Percentiles rank a stretch among this genome's conserved stretches.
These are phyloP conservation scores for Arrhamphus sclerolepis DNA, from an alignment of 2,797 vertebrate species.

Conservation along the genomic window DNA sequence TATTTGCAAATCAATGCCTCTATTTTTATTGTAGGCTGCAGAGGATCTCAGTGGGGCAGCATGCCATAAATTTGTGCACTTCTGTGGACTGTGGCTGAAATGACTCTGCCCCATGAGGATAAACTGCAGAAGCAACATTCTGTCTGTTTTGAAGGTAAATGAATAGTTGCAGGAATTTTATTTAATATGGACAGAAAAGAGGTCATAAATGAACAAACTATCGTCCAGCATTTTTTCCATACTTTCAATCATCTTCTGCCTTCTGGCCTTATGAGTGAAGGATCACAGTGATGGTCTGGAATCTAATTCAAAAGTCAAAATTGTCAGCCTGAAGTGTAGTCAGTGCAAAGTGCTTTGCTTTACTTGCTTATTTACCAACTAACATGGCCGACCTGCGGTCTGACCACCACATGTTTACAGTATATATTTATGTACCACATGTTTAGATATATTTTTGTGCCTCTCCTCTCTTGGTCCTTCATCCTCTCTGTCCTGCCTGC, in stretches of 20 bases:
- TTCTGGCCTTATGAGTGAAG: conserved; percentile 41
- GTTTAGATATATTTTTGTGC: too few species aligned
- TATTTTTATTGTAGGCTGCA: conserved; percentile 41
- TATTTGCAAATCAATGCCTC: conserved; percentile 57
- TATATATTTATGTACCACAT: too few species aligned
- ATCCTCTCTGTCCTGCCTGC: too few species aligned
- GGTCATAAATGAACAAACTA: conserved; percentile 20
- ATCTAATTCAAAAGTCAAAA: conserved; percentile 19
- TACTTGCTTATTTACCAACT: too few species aligned
- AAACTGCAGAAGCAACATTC: conserved; percentile 22
- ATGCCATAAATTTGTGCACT: conserved; percentile 24
- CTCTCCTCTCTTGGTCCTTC: too few species aligned
- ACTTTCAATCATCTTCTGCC: conserved; percentile 43
- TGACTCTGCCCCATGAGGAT: conserved; percentile 11
- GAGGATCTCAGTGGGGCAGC: conserved; percentile 28
- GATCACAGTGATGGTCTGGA: conserved; percentile 19
- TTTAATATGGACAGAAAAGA: conserved; percentile 23
- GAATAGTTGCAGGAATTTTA: conserved; percentile 13
- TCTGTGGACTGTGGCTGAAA: conserved; percentile 21
- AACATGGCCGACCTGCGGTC: too few species aligned
- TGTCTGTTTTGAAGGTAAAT: conserved; percentile 11
- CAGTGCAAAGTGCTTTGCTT: conserved; percentile 11
- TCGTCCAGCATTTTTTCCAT: conserved; percentile 19
- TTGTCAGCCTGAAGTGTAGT: conserved; percentile 19
- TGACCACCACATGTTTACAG: too few species aligned